A percentile compares a stretch with the other conserved stretches of the same genome.
phyloP scores from a whole-genome alignment of 1,140 invertebrate genomes.

The Conus ventricosus region DNA sequence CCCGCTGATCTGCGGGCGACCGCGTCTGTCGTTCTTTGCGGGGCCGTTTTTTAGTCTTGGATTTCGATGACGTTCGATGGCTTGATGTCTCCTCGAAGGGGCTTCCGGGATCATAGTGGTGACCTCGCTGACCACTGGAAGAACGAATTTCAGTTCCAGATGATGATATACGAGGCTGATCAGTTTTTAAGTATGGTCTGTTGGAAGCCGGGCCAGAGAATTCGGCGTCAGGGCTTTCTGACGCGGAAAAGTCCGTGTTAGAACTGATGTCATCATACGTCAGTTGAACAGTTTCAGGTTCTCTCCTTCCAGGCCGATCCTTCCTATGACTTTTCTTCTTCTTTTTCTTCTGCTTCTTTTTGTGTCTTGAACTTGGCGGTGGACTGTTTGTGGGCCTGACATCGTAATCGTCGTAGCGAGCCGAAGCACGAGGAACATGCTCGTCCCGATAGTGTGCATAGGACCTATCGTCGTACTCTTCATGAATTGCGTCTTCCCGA shows the following conservation, averaged over 20 bases:
- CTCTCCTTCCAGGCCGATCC: conserved; percentile 56
- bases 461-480: conserved; percentile 67
- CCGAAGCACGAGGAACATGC: conserved; percentile 6
- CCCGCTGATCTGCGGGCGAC: background rate
- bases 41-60: conserved; percentile 16
- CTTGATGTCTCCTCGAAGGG: background rate
- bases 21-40: conserved; percentile 5
- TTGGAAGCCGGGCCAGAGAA: background rate
- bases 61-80: conserved; percentile 32
- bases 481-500: conserved; percentile 45
- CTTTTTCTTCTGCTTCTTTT: conserved; percentile 45
- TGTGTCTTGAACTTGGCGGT: conserved; percentile 20
- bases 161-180: background rate
- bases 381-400: conserved; percentile 1
- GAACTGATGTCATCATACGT: conserved; percentile 71
- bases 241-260: conserved; percentile 43
- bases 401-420: conserved; percentile 22
- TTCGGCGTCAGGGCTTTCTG: background rate
- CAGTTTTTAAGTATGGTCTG: background rate
- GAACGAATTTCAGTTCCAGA: conserved; percentile 27
- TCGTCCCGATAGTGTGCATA: conserved; percentile 55
- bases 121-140: background rate
- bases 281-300: conserved; percentile 47
- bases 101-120: conserved; percentile 26
- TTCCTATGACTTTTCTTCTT: conserved; percentile 51